Conservation (phyloP, 2,113 vertebrate genomes). For the Brachypteracias leptosomus region DNA sequence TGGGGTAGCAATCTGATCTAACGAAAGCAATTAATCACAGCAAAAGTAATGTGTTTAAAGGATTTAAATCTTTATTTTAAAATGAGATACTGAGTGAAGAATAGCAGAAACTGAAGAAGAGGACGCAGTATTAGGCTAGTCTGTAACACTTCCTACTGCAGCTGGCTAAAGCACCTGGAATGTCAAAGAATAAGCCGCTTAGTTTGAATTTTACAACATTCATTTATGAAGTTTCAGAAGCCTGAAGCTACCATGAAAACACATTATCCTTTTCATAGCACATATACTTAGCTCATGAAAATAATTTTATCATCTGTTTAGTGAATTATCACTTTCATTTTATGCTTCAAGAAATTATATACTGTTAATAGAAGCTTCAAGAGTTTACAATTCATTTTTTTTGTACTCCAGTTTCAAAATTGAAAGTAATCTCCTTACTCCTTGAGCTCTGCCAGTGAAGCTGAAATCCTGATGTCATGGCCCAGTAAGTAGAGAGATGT, state of each 20-base stretch:
- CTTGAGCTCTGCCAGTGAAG: slow-evolving; percentile 97
- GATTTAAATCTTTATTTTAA: slow-evolving; percentile 14
- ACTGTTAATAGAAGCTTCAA: slow-evolving; percentile 66
- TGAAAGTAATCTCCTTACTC: slow-evolving; percentile 90
- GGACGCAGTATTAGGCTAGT: slow-evolving; percentile 28
- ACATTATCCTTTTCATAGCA: slow-evolving; percentile 72
- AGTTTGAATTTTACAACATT: slow-evolving; percentile 68
- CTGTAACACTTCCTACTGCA: slow-evolving; percentile 53
- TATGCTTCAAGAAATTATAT: slow-evolving; percentile 69
- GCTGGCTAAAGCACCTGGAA: slow-evolving; percentile 74
- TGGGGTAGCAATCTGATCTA: slow-evolving; percentile 14
- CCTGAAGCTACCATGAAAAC: slow-evolving; percentile 73
- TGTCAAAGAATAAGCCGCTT: slow-evolving; percentile 68
- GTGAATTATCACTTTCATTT: slow-evolving; percentile 77
- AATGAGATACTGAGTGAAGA: slow-evolving; percentile 21
- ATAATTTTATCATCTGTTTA: slow-evolving; percentile 77
- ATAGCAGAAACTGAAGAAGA: slow-evolving; percentile 46
- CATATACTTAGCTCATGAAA: slow-evolving; percentile 74
- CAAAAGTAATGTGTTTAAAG: slow-evolving; percentile 50
- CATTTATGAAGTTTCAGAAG: slow-evolving; percentile 71
- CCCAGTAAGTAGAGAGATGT: slow-evolving; percentile 97
- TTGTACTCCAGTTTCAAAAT: slow-evolving; percentile 69
- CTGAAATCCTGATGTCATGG: slow-evolving; percentile 95
- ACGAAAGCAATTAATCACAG: slow-evolving; percentile 23
- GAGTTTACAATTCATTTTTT: slow-evolving; percentile 60